phyloP scores from a whole-genome alignment of 2,888 invertebrate species.

The Petrolisthes cinctipes region DNA sequence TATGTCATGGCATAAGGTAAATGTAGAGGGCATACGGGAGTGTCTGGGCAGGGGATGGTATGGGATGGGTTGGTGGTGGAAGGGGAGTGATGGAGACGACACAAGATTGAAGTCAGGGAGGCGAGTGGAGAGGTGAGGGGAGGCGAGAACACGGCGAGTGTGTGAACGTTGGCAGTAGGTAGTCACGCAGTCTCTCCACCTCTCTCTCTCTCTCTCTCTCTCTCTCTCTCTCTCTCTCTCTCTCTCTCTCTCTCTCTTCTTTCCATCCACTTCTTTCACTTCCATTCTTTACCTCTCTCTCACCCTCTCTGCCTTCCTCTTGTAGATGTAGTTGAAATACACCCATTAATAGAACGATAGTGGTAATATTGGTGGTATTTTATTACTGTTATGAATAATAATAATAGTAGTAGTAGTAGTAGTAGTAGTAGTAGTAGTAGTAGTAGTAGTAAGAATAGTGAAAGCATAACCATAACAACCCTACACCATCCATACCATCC shows the following conservation, averaged over 20 bases:
- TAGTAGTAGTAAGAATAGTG: not conserved
- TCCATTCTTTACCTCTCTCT: not conserved
- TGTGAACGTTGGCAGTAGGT: not conserved
- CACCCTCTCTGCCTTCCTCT: not conserved
- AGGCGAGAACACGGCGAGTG: not conserved
- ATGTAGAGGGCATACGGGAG: not conserved
- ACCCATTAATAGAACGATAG: not conserved
- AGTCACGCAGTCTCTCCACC: not conserved
- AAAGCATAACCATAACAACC: not conserved
- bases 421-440: not conserved
- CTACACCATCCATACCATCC: too few species aligned
- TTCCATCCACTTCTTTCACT: not conserved
- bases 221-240: not conserved
- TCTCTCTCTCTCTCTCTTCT: not conserved
- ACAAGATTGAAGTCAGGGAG: not conserved
- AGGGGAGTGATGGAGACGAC: not conserved
- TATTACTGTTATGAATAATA: not conserved
- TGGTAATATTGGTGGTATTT: not conserved
- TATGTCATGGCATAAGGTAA: too few species aligned
- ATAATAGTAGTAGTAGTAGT: not conserved
- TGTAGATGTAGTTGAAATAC: not conserved
- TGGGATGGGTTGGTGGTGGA: conserved; percentile 4
- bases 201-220: not conserved
- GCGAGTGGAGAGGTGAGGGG: not conserved
- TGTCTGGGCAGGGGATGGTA: not conserved